Evolutionary conservation across 23 tunicate genomes (phyloP).

Genomic region (Styela clava): DNA sequence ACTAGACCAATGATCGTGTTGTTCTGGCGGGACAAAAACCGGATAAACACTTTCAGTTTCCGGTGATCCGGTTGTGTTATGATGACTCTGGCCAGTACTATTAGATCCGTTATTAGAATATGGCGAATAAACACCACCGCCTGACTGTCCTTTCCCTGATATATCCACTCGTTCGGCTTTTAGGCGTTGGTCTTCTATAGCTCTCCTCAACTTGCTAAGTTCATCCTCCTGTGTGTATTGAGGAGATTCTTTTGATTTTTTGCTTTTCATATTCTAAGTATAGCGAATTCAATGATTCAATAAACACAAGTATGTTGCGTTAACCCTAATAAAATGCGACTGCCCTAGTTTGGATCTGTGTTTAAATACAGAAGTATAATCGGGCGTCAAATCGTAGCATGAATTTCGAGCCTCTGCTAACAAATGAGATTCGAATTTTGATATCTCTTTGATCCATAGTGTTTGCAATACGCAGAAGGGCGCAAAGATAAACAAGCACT

Average conservation of each 20-base stretch:
- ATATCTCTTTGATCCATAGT: neutral
- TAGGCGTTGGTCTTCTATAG: slow-evolving; percentile 75
- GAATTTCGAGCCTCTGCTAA: neutral
- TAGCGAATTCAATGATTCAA: too few species aligned
- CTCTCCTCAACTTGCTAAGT: slow-evolving; percentile 66
- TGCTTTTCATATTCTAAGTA: neutral
- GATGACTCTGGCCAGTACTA: neutral
- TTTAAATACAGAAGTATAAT: neutral
- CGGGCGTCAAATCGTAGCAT: neutral
- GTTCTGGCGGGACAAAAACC: slow-evolving; percentile 5
- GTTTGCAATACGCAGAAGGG: neutral
- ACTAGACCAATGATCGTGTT: neutral
- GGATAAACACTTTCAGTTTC: slow-evolving; percentile 7
- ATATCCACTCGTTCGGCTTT: slow-evolving; percentile 57
- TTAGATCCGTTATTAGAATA: neutral
- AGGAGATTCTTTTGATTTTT: neutral
- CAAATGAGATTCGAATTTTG: neutral
- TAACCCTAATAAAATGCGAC: neutral
- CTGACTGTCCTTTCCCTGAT: neutral
- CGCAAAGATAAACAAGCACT: neutral
- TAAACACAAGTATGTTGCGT: neutral
- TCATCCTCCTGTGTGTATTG: slow-evolving; percentile 45
- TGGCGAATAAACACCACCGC: neutral
- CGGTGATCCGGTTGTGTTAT: neutral
- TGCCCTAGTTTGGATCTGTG: neutral